phyloP scores from a whole-genome alignment of 2,113 vertebrate genomes.

The Aegypius monachus region DNA sequence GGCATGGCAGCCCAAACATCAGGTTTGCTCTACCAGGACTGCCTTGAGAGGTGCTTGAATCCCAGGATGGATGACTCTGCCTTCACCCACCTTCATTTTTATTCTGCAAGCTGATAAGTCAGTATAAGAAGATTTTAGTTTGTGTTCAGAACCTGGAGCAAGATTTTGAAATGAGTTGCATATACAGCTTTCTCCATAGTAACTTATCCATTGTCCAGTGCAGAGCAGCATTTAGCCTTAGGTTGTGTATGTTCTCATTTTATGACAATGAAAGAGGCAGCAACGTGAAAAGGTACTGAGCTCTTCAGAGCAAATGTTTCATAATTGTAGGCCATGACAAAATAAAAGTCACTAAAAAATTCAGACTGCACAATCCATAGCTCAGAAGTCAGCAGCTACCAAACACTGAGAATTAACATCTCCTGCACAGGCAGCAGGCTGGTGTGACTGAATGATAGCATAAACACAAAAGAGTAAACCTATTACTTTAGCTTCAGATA shows the following conservation, averaged over 20 bases:
- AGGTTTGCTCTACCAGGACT: background rate
- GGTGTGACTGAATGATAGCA: background rate
- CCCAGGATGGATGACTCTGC: background rate
- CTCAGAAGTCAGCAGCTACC: background rate
- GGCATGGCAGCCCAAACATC: background rate
- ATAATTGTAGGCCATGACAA: background rate
- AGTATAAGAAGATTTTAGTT: background rate
- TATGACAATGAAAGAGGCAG: background rate
- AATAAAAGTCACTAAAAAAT: background rate
- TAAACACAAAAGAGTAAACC: background rate
- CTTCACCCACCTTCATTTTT: background rate
- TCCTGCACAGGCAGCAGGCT: background rate
- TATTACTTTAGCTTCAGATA: background rate
- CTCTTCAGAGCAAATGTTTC: conserved; percentile 19
- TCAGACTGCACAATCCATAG: background rate
- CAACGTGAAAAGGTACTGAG: background rate
- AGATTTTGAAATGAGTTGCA: conserved; percentile 12
- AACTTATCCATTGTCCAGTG: background rate
- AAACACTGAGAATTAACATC: background rate
- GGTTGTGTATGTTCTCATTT: conserved; percentile 18
- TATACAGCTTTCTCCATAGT: background rate
- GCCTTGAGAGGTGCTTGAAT: background rate
- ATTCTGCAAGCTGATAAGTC: background rate
- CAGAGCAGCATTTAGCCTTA: conserved; percentile 9
- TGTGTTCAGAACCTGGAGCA: background rate